These are phyloP conservation scores for Drosophila carrolli DNA, from an alignment of 1,140 invertebrate species.

Conservation along the genomic window DNA sequence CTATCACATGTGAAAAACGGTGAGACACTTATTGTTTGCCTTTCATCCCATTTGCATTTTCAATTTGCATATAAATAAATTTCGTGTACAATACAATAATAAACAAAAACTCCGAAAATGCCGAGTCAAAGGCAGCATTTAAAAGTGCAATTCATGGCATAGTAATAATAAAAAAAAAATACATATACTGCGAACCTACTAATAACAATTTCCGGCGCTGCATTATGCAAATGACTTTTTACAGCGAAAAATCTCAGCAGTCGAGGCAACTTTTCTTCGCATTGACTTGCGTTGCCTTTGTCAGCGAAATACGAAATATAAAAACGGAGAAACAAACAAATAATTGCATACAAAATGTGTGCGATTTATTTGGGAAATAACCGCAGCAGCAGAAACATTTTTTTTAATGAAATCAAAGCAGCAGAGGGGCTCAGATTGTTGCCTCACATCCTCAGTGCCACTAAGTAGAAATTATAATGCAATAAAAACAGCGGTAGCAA, in stretches of 20 bases:
- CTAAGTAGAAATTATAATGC: slow-evolving; percentile 81
- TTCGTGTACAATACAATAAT: slow-evolving; percentile 56
- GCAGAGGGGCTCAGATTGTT: slow-evolving; percentile 38
- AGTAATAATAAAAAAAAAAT: slow-evolving; percentile 37
- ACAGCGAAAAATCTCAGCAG: slow-evolving; percentile 59
- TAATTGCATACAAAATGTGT: slow-evolving; percentile 81
- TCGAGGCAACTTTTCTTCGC: slow-evolving; percentile 64
- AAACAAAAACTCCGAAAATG: slow-evolving; percentile 45
- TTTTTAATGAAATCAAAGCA: slow-evolving; percentile 76
- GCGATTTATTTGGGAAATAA: slow-evolving; percentile 81
- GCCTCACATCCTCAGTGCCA: slow-evolving; percentile 74
- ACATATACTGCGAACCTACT: slow-evolving; percentile 56
- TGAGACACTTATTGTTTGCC: slow-evolving; percentile 72
- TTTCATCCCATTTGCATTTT: slow-evolving; percentile 49
- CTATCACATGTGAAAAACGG: slow-evolving; percentile 72
- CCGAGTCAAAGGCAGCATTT: slow-evolving; percentile 74
- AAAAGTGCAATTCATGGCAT: slow-evolving; percentile 74
- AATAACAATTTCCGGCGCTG: slow-evolving; percentile 79
- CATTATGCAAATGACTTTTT: slow-evolving; percentile 80
- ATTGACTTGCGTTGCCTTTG: slow-evolving; percentile 66
- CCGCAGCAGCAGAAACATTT: slow-evolving; percentile 41
- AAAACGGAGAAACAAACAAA: slow-evolving; percentile 52
- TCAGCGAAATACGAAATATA: slow-evolving; percentile 44
- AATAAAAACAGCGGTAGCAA: slow-evolving; percentile 57
- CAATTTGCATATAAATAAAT: slow-evolving; percentile 80